Conservation (phyloP, 1,140 invertebrate genomes). For the Drosophila tani region DNA sequence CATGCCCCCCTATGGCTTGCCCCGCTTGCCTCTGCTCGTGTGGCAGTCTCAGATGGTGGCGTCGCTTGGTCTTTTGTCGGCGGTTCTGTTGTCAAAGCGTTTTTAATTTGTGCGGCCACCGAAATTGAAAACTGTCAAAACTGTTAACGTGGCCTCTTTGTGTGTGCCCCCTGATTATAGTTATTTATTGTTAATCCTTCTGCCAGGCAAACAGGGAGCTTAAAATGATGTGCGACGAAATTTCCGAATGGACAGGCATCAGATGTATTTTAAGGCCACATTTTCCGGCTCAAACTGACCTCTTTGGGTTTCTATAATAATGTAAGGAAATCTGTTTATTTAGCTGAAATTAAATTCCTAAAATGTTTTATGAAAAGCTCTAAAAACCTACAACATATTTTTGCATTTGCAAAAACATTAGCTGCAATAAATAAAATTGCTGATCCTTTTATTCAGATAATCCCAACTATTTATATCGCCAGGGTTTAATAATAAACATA, state of each 20-base stretch:
- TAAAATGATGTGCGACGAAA: neutral
- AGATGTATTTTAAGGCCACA: conserved; percentile 1
- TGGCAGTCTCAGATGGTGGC: conserved; percentile 67
- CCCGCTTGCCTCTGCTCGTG: conserved; percentile 7
- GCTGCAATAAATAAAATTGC: neutral
- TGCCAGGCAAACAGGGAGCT: neutral
- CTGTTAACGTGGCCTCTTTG: conserved; percentile 62
- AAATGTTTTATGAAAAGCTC: neutral
- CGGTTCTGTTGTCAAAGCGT: conserved; percentile 39
- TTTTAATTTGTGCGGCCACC: conserved; percentile 69
- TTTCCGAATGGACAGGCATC: neutral
- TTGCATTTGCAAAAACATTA: neutral
- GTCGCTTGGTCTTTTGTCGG: conserved; percentile 58
- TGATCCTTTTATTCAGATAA: conserved; percentile 13
- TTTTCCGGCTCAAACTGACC: neutral
- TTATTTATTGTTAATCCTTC: conserved; percentile 49
- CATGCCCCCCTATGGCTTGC: conserved; percentile 5
- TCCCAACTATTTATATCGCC: conserved; percentile 5
- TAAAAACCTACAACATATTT: neutral
- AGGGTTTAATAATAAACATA: conserved; percentile 15
- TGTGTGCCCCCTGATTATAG: conserved; percentile 24
- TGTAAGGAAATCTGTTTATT: neutral
- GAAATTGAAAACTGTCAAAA: conserved; percentile 81
- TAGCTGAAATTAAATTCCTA: neutral
- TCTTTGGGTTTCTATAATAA: neutral